Base-by-base conservation (phyloP, 2,797 vertebrate genomes). In the Discoglossus pictus region DNA sequence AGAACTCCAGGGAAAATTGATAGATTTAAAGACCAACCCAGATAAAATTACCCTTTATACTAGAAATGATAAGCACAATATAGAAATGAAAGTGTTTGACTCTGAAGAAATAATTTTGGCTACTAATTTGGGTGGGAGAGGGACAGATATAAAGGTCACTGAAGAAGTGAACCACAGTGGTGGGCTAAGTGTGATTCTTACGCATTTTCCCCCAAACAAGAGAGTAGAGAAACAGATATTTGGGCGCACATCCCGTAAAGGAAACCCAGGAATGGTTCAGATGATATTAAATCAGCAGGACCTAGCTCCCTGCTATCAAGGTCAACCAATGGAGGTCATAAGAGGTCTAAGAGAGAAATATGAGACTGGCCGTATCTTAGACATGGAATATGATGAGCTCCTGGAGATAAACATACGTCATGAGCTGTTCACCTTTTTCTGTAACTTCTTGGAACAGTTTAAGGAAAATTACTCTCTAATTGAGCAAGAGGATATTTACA, bases 111-210 rank as follows among this genome's bases (percentile, higher is more conserved):
- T 85, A 15, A 80, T 89, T 9, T 66, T 88, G 39, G 80, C 85
- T 24, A 88, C 86, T 43, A 88, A 88, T 34, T 75, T 88, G 1
- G 83, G 83, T 51, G 86, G 86, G 52, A 72, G 84, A 43, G 69
- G 78, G 11, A 82, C 79, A 25, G 56, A 85, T 64, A 74, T 85
- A 3, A 76, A 78, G 44, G 77, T 83, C 20, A 76, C 79, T 6
- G 34, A 79, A 13, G 8, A 80, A 31, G 80, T 83, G 17, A 81
- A 75, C 43, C 40, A 53, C 1, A 78, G 55, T 39, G 76, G 80
- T 36, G 80, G 80, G 6, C 44, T 83, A n/a, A 79, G 84, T 31
- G 84, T 87, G 3, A 8, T 87, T n/a, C 82, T 84, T 52, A 87
- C 81, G 2, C 85, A 88, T 54, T 50, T 88, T n/a, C n/a, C 24